Conservation (phyloP, 1,140 invertebrate genomes). For the Plectus sambesii region DNA sequence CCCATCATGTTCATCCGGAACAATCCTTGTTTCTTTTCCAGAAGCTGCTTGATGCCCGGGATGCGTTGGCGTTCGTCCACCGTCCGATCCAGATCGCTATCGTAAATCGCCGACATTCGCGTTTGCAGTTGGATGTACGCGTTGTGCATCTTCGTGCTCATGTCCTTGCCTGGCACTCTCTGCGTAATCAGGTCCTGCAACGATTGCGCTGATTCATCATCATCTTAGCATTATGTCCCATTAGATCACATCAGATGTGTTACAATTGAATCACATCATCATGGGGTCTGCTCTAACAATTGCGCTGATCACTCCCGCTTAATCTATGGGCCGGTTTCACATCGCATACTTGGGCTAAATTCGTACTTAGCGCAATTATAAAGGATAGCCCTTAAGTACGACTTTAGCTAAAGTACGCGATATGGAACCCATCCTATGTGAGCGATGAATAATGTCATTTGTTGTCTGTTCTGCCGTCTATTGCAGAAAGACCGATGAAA, state of each 20-base stretch:
- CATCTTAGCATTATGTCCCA: constrained; percentile 12
- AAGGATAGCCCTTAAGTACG: too few species aligned
- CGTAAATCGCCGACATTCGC: constrained; percentile 50
- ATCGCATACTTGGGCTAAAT: too few species aligned
- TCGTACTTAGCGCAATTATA: too few species aligned
- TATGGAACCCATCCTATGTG: too few species aligned
- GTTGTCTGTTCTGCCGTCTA: neutral
- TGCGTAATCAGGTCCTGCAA: constrained; percentile 28
- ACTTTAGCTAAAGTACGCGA: too few species aligned
- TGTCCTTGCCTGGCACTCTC: constrained; percentile 41
- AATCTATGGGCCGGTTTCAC: too few species aligned
- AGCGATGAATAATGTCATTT: neutral
- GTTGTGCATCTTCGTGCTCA: constrained; percentile 49
- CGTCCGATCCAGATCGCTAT: constrained; percentile 49
- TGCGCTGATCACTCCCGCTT: neutral
- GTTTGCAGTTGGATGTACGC: constrained; percentile 50
- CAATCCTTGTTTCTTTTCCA: constrained; percentile 95
- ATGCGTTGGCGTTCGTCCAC: constrained; percentile 41
- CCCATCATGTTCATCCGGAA: constrained; percentile 99
- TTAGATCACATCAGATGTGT: constrained; percentile 13
- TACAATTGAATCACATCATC: too few species aligned
- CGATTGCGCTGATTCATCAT: too few species aligned
- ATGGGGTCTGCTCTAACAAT: too few species aligned
- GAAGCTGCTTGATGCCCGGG: constrained; percentile 54
- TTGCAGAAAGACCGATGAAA: too few species aligned